Evolutionary conservation across 2,888 invertebrate species (phyloP).

Genomic region (Nowickia ferox): DNA sequence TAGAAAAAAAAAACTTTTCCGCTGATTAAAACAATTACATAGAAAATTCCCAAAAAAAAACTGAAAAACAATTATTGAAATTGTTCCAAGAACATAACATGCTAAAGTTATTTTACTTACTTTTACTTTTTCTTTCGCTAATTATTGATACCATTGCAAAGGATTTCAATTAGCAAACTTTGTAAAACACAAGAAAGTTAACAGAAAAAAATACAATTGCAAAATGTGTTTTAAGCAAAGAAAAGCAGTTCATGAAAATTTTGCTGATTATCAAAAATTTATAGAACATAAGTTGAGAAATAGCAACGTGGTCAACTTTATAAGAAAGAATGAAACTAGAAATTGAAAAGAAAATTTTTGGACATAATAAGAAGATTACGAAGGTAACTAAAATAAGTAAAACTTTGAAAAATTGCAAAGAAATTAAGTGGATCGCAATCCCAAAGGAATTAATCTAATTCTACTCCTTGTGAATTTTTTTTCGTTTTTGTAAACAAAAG

Average conservation of each 20-base stretch:
- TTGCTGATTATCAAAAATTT: conserved; percentile 46
- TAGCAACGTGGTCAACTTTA: neutral
- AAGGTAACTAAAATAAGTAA: too few relatives aligned
- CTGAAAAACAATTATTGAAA: conserved; percentile 9
- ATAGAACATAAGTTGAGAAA: conserved; percentile 24
- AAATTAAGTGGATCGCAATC: too few relatives aligned
- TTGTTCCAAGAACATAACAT: conserved; percentile 4
- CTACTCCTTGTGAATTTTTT: too few relatives aligned
- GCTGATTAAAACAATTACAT: conserved; percentile 56
- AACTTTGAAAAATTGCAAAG: too few relatives aligned
- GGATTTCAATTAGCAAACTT: conserved; percentile 61
- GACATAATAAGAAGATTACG: neutral
- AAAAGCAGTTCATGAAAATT: conserved; percentile 23
- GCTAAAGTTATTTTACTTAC: neutral
- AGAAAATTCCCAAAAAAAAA: conserved; percentile 11
- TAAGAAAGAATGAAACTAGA: neutral
- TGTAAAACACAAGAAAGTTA: conserved; percentile 32
- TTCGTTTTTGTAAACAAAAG: too few relatives aligned
- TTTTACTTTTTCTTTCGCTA: conserved; percentile 29
- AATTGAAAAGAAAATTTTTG: neutral
- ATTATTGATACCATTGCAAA: conserved; percentile 54
- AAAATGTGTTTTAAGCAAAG: conserved; percentile 13
- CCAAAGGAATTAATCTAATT: too few relatives aligned
- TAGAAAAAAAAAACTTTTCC: conserved; percentile 29
- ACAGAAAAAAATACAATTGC: neutral